phyloP scores from a whole-genome alignment of 2,888 invertebrate species.

The Horisme vitalbata region DNA sequence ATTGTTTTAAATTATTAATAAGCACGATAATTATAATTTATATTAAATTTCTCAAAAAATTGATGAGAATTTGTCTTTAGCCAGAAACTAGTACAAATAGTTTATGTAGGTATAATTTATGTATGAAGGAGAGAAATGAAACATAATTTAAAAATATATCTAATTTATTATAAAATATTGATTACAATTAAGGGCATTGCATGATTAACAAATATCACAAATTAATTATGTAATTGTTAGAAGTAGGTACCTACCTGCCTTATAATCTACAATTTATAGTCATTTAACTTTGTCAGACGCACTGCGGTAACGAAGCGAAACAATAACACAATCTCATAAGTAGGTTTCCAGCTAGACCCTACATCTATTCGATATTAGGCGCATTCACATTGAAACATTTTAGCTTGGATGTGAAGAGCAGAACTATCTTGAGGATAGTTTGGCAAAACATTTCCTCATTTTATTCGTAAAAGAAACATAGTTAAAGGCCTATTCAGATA shows the following conservation, averaged over 20 bases:
- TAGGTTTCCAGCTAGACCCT: conserved; percentile 2
- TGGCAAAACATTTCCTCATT: no score
- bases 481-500: no score
- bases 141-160: conserved; percentile 45
- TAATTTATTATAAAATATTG: conserved; percentile 59
- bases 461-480: no score
- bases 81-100: no score
- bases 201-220: conserved; percentile 65
- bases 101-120: no score
- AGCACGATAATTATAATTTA: no score
- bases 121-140: no score
- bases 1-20: neutral
- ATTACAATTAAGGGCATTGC: conserved; percentile 60
- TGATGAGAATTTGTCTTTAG: no score
- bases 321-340: conserved; percentile 23
- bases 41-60: no score
- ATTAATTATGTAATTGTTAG: conserved; percentile 45
- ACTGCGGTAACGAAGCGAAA: conserved; percentile 17
- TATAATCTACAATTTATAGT: conserved; percentile 30
- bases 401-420: no score
- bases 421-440: no score
- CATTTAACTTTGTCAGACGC: conserved; percentile 18
- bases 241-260: conserved; percentile 27
- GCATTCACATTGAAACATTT: conserved; percentile 9
- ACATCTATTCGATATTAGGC: conserved; percentile 6